Base-by-base conservation (phyloP, 2,797 vertebrate genomes). In the Synaphobranchus kaupii region DNA sequence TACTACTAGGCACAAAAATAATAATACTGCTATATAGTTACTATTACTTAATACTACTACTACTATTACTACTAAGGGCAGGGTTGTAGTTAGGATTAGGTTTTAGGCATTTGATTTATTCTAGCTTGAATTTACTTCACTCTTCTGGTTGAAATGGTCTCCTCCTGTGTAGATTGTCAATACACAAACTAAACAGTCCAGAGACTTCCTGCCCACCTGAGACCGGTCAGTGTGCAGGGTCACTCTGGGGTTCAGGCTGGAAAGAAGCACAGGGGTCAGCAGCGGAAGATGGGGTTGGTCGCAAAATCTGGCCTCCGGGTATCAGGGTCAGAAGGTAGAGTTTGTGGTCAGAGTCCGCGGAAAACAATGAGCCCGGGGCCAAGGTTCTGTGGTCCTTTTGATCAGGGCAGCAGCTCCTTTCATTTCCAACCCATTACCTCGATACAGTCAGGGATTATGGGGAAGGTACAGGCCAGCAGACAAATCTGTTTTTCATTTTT, bases 401-500 rank as follows among this genome's bases (percentile, higher is more conserved):
- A 96, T 93, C 90, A 94, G 68, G 87, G 90, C 89, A 85, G 88
- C 87, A 54, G 90, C 92, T 94, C 93, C 93, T 93, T 95, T 95
- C 93, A 93, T 93, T 96, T 96, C 93, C 92, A 93, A 93, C 92
- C 95, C 96, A 95, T 94, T 96, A 97, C 94, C 92, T 93, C 91
- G 91, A 94, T 94, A 96, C 95, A 95, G 94, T 94, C 91, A 90
- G 90, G 94, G 94, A 96, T 94, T 95, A 94, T 94, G 93, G 89
- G 91, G 92, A 92, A 92, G 92, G 92, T 92, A 92, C 93, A 92
- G 90, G 94, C 94, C 94, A 94, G 95, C 95, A 94, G 94, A 94
- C 95, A 95, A 95, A 95, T 95, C 94, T 91, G 90, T 93, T 93
- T 96, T 96, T 96, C 94, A 94, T 95, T 95, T 96, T 93, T 96